Evolutionary conservation across 2,797 vertebrate genomes (phyloP).

Genomic region (Okamejei kenojei): DNA sequence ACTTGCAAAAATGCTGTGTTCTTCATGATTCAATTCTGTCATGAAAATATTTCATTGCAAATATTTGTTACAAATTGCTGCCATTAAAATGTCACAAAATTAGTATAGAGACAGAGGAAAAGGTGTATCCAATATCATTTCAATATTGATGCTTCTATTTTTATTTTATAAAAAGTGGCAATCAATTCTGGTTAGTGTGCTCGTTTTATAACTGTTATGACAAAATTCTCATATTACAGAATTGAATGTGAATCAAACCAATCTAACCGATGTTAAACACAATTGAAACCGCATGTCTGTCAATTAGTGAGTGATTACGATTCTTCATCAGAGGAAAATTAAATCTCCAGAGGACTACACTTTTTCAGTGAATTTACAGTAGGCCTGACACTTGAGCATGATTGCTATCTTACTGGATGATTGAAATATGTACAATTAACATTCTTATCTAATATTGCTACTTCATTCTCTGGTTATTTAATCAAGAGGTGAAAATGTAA

Average conservation of each 20-base stretch:
- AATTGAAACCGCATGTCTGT: not conserved
- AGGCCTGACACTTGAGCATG: not conserved
- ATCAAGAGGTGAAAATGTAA: not conserved
- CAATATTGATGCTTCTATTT: not conserved
- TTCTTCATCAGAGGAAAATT: not conserved
- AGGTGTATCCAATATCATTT: not conserved
- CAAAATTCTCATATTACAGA: not conserved
- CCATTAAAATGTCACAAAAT: not conserved
- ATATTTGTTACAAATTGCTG: not conserved
- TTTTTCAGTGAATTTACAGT: not conserved
- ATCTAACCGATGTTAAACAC: conserved; percentile 14
- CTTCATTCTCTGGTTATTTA: not conserved
- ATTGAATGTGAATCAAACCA: not conserved
- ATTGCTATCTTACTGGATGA: not conserved
- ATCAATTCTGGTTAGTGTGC: not conserved
- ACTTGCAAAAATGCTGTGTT: not conserved
- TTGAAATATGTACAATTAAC: not conserved
- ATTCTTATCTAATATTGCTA: not conserved
- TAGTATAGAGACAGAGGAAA: not conserved
- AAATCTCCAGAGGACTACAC: not conserved
- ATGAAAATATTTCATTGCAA: not conserved
- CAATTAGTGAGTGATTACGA: not conserved
- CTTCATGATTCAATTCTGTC: not conserved
- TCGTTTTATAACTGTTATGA: not conserved
- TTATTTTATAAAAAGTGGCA: not conserved